Percentiles rank a stretch among this genome's conserved stretches.
Conservation (phyloP, 2,113 vertebrate species). For the Mola mola region DNA sequence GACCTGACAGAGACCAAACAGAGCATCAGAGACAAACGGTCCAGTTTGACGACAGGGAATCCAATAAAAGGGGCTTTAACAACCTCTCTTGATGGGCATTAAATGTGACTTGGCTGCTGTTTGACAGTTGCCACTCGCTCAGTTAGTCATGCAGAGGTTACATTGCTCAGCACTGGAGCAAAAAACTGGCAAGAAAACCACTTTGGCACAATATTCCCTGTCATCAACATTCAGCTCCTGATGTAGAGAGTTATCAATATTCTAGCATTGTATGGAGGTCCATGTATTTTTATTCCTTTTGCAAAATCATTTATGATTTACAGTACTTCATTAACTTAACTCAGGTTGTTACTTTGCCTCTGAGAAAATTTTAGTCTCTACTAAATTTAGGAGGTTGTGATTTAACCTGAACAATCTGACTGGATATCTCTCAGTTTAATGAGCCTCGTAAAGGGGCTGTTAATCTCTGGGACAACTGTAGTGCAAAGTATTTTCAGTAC, state of each 20-base stretch:
- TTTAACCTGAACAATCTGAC: slow-evolving; percentile 83
- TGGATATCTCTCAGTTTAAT: slow-evolving; percentile 83
- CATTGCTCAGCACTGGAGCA: neutral
- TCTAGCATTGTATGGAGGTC: slow-evolving; percentile 24
- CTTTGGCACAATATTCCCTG: no score
- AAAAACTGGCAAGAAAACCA: neutral
- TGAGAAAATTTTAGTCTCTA: slow-evolving; percentile 59
- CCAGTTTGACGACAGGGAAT: no score
- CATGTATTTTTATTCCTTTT: slow-evolving; percentile 35
- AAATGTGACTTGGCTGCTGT: no score
- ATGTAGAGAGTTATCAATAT: slow-evolving; percentile 49
- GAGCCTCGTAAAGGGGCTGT: slow-evolving; percentile 79
- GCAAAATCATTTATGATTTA: slow-evolving; percentile 56
- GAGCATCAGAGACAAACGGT: no score
- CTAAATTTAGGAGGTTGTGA: slow-evolving; percentile 80
- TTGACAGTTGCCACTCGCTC: neutral
- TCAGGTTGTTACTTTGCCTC: slow-evolving; percentile 56
- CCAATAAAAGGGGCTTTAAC: no score
- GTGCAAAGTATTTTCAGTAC: slow-evolving; percentile 78
- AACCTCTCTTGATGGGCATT: no score
- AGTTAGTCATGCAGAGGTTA: neutral
- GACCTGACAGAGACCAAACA: no score
- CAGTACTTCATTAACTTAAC: slow-evolving; percentile 56
- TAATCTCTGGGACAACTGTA: slow-evolving; percentile 81
- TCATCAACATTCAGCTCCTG: slow-evolving; percentile 20